Conservation (phyloP, 2,888 invertebrate genomes). For the Sarcophaga rosellei region DNA sequence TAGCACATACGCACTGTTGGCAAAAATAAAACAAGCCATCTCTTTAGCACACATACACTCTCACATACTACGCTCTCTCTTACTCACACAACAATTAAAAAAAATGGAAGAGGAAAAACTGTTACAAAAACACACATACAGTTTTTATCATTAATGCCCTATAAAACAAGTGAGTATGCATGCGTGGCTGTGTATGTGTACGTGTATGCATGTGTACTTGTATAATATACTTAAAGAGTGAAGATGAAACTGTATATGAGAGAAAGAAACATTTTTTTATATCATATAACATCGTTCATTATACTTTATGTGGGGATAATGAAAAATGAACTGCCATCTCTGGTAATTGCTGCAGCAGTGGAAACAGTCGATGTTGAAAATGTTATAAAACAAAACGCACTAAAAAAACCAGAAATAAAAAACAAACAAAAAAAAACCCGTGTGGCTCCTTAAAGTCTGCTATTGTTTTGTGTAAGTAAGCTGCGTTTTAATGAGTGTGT, state of each 20-base stretch:
- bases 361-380: slow-evolving; percentile 39
- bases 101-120: slow-evolving; percentile 37
- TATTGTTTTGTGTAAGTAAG: slow-evolving; percentile 58
- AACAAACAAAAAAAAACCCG: slow-evolving; percentile 12
- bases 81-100: slow-evolving; percentile 13
- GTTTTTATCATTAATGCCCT: slow-evolving; percentile 53
- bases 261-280: slow-evolving; percentile 23
- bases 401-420: slow-evolving; percentile 18
- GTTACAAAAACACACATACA: slow-evolving; percentile 36
- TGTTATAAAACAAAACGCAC: slow-evolving; percentile 32
- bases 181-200: not conserved
- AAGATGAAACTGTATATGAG: not conserved
- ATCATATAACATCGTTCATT: slow-evolving; percentile 62
- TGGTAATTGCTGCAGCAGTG: slow-evolving; percentile 54
- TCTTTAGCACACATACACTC: slow-evolving; percentile 11
- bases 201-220: slow-evolving; percentile 22
- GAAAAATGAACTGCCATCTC: slow-evolving; percentile 67
- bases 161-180: slow-evolving; percentile 44
- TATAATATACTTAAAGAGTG: slow-evolving; percentile 45
- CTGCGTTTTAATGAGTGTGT: slow-evolving; percentile 62
- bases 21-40: not conserved
- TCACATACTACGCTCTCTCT: not conserved
- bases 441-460: slow-evolving; percentile 63
- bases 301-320: slow-evolving; percentile 66
- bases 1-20: slow-evolving; percentile 56